A percentile compares a stretch with the other conserved stretches of the same genome.
These are phyloP conservation scores for Andrena minutula DNA, from an alignment of 2,888 invertebrate genomes.

Conservation along the genomic window DNA sequence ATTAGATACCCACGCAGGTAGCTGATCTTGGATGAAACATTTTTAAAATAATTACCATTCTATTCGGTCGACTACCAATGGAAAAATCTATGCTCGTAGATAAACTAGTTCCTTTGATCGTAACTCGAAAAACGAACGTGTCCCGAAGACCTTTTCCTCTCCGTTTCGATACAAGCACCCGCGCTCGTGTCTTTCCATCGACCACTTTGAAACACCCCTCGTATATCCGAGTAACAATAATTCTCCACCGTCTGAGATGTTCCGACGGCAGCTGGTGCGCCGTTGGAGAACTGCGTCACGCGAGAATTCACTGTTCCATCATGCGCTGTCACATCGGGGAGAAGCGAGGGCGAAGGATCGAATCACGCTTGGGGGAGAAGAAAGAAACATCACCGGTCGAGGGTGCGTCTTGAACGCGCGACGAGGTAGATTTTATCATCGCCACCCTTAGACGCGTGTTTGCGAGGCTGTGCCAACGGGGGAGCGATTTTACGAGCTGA, in stretches of 20 bases:
- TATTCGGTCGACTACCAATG: too few relatives aligned
- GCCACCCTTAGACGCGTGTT: constrained; percentile 45
- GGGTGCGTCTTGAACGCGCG: constrained; percentile 10
- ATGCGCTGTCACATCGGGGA: constrained; percentile 27
- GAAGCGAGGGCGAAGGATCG: constrained; percentile 39
- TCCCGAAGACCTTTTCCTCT: too few relatives aligned
- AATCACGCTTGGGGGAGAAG: constrained; percentile 12
- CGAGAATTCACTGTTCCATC: constrained; percentile 30
- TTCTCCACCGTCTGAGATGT: background rate
- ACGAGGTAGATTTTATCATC: constrained; percentile 45
- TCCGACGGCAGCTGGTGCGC: background rate
- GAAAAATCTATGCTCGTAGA: too few relatives aligned
- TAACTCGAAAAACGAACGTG: too few relatives aligned
- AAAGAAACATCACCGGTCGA: constrained; percentile 29
- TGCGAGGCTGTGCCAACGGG: constrained; percentile 28
- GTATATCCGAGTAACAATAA: background rate
- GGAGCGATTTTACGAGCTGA: constrained; percentile 14
- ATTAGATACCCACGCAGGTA: too few relatives aligned
- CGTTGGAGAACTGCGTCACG: background rate
- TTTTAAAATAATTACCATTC: too few relatives aligned
- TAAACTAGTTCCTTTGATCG: too few relatives aligned
- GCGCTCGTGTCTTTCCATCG: background rate
- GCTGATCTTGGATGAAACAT: too few relatives aligned
- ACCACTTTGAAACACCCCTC: background rate
- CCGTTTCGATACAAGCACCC: too few relatives aligned